Percentiles rank a stretch among this genome's conserved stretches.
Evolutionary conservation across 2,113 vertebrate genomes (phyloP).

Genomic region (Symphodus melops): DNA sequence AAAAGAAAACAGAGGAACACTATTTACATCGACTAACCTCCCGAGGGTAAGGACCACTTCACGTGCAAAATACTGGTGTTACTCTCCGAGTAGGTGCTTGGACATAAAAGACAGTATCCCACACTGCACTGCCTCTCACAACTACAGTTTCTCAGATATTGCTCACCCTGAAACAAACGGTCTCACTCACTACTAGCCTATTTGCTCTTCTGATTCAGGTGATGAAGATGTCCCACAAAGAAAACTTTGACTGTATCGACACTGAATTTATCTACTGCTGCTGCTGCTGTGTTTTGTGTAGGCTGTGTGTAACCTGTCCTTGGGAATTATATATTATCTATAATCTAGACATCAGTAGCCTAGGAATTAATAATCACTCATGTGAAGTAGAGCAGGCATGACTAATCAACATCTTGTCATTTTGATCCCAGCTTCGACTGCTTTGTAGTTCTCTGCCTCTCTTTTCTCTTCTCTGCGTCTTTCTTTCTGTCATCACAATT

Average conservation of each 20-base stretch:
- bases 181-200: conserved; percentile 57
- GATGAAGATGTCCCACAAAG: conserved; percentile 65
- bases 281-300: conserved; percentile 80
- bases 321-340: conserved; percentile 78
- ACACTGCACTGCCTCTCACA: conserved; percentile 82
- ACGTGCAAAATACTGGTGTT: conserved; percentile 77
- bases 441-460: conserved; percentile 67
- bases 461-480: conserved; percentile 29
- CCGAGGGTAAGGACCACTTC: conserved; percentile 57
- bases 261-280: conserved; percentile 70
- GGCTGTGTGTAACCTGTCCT: conserved; percentile 75
- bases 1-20: conserved; percentile 21
- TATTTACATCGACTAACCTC: conserved; percentile 61
- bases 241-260: conserved; percentile 58
- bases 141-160: conserved; percentile 58
- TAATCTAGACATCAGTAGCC: conserved; percentile 79
- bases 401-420: conserved; percentile 79
- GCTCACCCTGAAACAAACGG: conserved; percentile 8
- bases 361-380: conserved; percentile 79
- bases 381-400: conserved; percentile 82
- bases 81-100: conserved; percentile 73
- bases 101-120: conserved; percentile 78
- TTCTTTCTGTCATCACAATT: conserved; percentile 25
- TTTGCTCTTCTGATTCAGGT: conserved; percentile 48
- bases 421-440: conserved; percentile 67